Base-by-base conservation (phyloP, 1,140 invertebrate species). In the Caenorhabditis brenneri region DNA sequence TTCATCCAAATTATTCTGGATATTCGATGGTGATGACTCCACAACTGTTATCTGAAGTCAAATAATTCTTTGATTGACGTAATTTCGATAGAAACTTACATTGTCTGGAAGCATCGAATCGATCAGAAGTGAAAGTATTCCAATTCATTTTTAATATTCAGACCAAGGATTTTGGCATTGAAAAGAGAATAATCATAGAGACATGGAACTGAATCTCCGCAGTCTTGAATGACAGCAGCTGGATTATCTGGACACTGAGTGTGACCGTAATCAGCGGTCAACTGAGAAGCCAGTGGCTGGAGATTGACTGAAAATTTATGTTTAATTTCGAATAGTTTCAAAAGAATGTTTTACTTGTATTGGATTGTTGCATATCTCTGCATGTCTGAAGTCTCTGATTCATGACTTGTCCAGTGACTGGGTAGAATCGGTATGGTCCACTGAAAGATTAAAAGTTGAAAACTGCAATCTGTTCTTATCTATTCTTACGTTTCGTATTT, bases 1-100 rank as follows among this genome's bases (percentile, higher is more conserved):
- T 90, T 90, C 82, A 90, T 87, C 79, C n/a, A n/a, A 90, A 48
- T 84, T 90, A 90, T 79, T 90, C 89, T 16, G 89, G 89, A 83
- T 90, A 90, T 80, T 90, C 89, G 49, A 90, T 90, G 78, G 89
- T 90, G 60, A 90, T 90, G 15, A 90, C 88, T 19, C 89, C 89
- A 83, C 89, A 90, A 81, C 89, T 90, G 88, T 90, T 90, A 79
- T 90, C 90, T 91, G 80, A 85, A 89, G n/a, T n/a, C n/a, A n/a
- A n/a, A n/a, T n/a, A n/a, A n/a, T n/a, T n/a, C n/a, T n/a, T n/a
- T n/a, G n/a, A n/a, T n/a, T n/a, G n/a, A n/a, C n/a, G n/a, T n/a
- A n/a, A n/a, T n/a, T n/a, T n/a, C n/a, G n/a, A n/a, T n/a, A n/a
- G n/a, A n/a, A n/a, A n/a, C n/a, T n/a, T n/a, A n/a, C n/a, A n/a